phyloP scores from a whole-genome alignment of 2,113 vertebrate species.

The Hepsetus odoe region DNA sequence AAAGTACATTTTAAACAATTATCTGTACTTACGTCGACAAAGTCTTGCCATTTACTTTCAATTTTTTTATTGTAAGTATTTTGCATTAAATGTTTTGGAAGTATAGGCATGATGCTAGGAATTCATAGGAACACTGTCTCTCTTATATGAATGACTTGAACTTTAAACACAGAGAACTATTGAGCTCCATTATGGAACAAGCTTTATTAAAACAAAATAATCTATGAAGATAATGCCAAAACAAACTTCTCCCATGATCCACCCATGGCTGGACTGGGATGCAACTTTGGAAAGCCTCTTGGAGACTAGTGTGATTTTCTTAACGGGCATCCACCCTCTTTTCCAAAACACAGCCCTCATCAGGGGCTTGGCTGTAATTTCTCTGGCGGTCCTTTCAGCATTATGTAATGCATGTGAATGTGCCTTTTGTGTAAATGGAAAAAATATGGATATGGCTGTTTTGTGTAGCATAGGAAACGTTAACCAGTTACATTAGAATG shows the following conservation, averaged over 20 bases:
- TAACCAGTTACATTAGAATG: constrained; percentile 27
- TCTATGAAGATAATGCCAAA: constrained; percentile 17
- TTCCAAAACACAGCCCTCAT: constrained; percentile 59
- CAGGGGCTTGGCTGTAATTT: constrained; percentile 63
- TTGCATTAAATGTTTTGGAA: no score
- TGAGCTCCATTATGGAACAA: background rate
- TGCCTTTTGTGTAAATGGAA: constrained; percentile 57
- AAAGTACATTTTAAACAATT: no score
- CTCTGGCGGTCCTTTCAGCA: constrained; percentile 57
- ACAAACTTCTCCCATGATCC: constrained; percentile 53
- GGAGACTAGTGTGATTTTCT: constrained; percentile 51
- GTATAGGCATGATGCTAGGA: no score
- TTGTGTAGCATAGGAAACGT: constrained; percentile 52
- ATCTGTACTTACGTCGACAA: no score
- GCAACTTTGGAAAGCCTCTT: constrained; percentile 63
- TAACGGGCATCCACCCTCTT: constrained; percentile 54
- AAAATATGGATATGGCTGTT: constrained; percentile 52
- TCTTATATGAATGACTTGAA: background rate
- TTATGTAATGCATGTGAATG: constrained; percentile 68
- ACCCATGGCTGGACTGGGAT: constrained; percentile 50
- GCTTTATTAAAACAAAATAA: background rate
- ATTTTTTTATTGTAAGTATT: no score
- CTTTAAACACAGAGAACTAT: background rate
- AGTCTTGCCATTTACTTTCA: no score
- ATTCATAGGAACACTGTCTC: no score